Evolutionary conservation across 2,888 invertebrate genomes (phyloP).

Genomic region (Eretmocerus hayati): DNA sequence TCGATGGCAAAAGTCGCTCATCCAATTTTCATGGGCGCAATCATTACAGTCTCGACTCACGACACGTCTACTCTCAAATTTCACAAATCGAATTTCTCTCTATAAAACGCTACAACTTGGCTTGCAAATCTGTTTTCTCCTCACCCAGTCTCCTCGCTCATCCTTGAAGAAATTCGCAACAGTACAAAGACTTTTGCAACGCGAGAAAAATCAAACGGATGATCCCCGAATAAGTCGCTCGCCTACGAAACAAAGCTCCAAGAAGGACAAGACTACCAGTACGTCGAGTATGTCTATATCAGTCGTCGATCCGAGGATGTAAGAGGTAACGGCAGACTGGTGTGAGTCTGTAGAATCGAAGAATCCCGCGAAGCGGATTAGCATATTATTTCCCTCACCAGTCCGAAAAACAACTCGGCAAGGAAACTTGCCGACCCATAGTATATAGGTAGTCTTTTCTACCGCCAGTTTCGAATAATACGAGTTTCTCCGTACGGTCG

Average conservation of each 20-base stretch:
- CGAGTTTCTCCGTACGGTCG: conserved; percentile 28
- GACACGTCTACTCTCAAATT: too few relatives aligned
- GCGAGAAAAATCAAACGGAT: conserved; percentile 7
- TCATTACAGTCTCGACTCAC: too few relatives aligned
- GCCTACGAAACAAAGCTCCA: neutral
- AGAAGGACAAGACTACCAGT: neutral
- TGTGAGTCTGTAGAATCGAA: conserved; percentile 29
- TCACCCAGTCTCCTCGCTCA: too few relatives aligned
- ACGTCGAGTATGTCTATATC: neutral
- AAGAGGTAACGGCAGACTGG: too few relatives aligned
- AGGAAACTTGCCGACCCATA: conserved; percentile 40
- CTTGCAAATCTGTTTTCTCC: too few relatives aligned
- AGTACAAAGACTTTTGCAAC: too few relatives aligned
- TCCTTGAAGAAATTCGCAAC: too few relatives aligned
- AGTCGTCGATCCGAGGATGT: neutral
- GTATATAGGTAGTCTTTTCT: too few relatives aligned
- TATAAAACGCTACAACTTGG: too few relatives aligned
- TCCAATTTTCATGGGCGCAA: too few relatives aligned
- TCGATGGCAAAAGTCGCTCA: too few relatives aligned
- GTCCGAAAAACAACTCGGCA: conserved; percentile 29
- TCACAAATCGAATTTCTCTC: too few relatives aligned
- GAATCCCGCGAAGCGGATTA: conserved; percentile 37
- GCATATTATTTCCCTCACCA: conserved; percentile 42
- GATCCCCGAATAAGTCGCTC: neutral
- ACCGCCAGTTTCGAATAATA: conserved; percentile 42